A percentile compares a stretch with the other conserved stretches of the same genome.
phyloP scores from a whole-genome alignment of 2,113 vertebrate genomes.

The Sinocyclocheilus rhinocerous region DNA sequence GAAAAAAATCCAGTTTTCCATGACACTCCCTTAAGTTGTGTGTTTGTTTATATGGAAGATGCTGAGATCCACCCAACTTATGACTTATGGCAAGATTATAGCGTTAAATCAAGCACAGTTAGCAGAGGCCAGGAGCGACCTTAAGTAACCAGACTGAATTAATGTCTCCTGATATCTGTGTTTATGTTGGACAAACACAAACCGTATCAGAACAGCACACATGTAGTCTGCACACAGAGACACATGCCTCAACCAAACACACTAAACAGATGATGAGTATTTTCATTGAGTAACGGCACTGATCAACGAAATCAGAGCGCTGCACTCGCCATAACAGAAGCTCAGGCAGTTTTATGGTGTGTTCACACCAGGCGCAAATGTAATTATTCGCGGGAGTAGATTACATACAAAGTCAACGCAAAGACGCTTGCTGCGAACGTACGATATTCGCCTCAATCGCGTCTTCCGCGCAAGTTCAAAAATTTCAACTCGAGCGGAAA shows the following conservation, averaged over 20 bases:
- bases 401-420: too few relatives aligned
- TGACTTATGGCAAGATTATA: background rate
- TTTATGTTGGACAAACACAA: conserved; percentile 10
- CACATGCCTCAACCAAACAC: too few relatives aligned
- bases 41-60: background rate
- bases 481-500: too few relatives aligned
- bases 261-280: background rate
- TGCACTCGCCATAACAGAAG: background rate
- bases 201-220: background rate
- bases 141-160: background rate
- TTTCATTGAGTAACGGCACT: background rate
- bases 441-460: too few relatives aligned
- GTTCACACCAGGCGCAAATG: too few relatives aligned
- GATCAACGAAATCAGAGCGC: background rate
- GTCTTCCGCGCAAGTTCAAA: too few relatives aligned
- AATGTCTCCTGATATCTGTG: background rate
- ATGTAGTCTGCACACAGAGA: background rate
- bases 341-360: too few relatives aligned
- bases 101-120: background rate
- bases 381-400: too few relatives aligned
- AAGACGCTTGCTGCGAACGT: too few relatives aligned
- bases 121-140: background rate
- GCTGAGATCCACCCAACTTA: background rate
- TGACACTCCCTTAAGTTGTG: background rate
- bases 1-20: background rate